Percentiles rank a stretch among this genome's conserved stretches.
Evolutionary conservation across 2,888 invertebrate species (phyloP).

Genomic region (Sarcophaga variegata): DNA sequence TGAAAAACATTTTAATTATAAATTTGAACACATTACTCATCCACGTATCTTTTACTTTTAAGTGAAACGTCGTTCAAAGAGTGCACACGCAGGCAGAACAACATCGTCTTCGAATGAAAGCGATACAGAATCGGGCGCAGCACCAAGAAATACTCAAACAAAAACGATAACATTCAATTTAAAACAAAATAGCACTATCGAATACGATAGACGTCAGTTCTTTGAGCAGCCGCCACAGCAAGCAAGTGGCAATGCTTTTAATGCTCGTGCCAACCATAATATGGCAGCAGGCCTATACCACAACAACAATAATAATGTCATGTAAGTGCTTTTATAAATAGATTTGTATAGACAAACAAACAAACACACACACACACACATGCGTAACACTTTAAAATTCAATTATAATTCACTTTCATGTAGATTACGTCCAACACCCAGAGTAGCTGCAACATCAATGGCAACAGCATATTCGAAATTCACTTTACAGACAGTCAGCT

Average conservation of each 20-base stretch:
- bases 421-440: constrained; percentile 65
- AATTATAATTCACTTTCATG: constrained; percentile 32
- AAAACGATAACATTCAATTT: constrained; percentile 80
- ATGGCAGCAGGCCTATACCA: constrained; percentile 80
- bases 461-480: constrained; percentile 83
- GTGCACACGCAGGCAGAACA: constrained; percentile 80
- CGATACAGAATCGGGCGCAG: constrained; percentile 68
- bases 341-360: neutral
- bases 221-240: constrained; percentile 76
- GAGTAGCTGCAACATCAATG: constrained; percentile 60
- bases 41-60: constrained; percentile 58
- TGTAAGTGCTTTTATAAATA: constrained; percentile 77
- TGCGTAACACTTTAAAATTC: constrained; percentile 26
- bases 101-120: constrained; percentile 75
- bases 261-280: constrained; percentile 73
- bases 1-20: constrained; percentile 26
- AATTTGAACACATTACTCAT: constrained; percentile 6
- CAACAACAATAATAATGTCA: constrained; percentile 81
- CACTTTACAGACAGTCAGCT: constrained; percentile 87
- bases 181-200: constrained; percentile 81
- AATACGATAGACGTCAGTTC: constrained; percentile 79
- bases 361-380: neutral
- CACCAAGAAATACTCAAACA: constrained; percentile 80
- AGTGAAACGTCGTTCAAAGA: constrained; percentile 82
- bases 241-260: constrained; percentile 58